Evolutionary conservation across 2,797 vertebrate genomes (phyloP).

Genomic region (Acanthornis magna): DNA sequence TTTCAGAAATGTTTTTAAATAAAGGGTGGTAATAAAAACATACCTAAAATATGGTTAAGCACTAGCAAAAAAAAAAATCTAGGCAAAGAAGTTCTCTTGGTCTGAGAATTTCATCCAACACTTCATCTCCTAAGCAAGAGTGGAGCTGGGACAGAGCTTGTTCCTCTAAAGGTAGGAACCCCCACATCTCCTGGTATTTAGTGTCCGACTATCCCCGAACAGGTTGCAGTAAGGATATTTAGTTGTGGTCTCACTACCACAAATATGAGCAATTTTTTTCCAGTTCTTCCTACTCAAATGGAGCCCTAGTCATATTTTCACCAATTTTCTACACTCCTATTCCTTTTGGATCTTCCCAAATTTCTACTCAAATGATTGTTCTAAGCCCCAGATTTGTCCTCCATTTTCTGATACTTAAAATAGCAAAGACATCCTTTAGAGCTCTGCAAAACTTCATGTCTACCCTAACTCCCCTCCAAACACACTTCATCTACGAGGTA

Average conservation of each 20-base stretch:
- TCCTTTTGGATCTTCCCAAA: neutral
- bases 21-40: neutral
- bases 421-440: neutral
- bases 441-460: neutral
- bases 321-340: neutral
- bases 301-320: neutral
- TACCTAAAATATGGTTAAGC: neutral
- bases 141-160: neutral
- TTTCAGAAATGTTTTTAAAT: neutral
- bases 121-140: neutral
- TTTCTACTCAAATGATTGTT: neutral
- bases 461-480: neutral
- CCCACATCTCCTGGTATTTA: neutral
- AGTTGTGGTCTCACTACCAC: neutral
- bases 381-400: neutral
- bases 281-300: neutral
- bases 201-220: neutral
- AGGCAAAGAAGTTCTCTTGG: neutral
- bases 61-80: neutral
- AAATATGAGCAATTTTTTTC: neutral
- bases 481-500: neutral
- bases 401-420: neutral
- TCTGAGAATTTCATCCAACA: neutral
- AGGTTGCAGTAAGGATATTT: neutral
- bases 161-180: neutral